phyloP scores from a whole-genome alignment of 2,113 vertebrate species.

The Pseudolaguvia tuberculata region DNA sequence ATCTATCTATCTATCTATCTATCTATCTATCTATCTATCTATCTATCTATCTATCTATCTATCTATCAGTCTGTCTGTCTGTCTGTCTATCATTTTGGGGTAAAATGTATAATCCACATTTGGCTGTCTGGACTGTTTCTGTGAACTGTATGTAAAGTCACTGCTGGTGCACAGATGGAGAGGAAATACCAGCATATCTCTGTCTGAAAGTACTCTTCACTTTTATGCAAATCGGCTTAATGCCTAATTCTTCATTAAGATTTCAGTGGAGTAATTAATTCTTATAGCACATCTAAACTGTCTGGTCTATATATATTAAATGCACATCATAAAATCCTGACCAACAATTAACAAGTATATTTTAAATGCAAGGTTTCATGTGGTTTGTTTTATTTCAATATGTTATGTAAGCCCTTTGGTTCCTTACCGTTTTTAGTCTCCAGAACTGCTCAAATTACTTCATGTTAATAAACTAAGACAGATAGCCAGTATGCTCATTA shows the following conservation, averaged over 20 bases:
- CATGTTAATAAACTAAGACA: neutral
- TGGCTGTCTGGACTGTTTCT: constrained; percentile 46
- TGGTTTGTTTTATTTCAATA: neutral
- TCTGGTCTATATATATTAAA: neutral
- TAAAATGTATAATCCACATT: neutral
- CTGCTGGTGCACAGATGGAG: constrained; percentile 39
- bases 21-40: neutral
- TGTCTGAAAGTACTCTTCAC: constrained; percentile 22
- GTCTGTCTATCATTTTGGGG: no score
- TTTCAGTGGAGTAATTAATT: neutral
- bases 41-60: neutral
- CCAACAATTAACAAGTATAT: neutral
- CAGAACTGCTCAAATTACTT: neutral
- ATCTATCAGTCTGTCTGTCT: neutral
- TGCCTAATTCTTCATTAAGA: constrained; percentile 17
- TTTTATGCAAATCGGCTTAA: constrained; percentile 27
- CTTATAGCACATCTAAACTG: neutral
- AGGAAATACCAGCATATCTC: constrained; percentile 38
- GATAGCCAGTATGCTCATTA: neutral
- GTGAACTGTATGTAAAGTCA: constrained; percentile 3
- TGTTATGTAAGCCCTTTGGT: neutral
- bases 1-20: neutral
- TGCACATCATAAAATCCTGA: neutral
- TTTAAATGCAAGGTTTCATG: neutral
- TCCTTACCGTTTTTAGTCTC: neutral